phyloP scores from a whole-genome alignment of 2,888 invertebrate genomes.

The Scaeva pyrastri region DNA sequence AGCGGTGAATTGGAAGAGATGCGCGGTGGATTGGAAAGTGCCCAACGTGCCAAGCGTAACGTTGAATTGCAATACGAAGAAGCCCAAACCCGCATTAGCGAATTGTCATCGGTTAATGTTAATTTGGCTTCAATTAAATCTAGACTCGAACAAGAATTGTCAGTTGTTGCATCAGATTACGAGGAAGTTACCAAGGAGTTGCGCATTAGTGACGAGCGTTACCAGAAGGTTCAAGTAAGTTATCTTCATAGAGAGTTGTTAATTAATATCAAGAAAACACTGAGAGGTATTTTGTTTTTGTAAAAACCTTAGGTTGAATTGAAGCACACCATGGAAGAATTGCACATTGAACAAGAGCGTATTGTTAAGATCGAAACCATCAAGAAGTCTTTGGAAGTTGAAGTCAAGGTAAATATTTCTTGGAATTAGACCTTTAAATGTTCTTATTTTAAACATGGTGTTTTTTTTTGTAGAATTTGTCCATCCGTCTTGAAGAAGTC shows the following conservation, averaged over 20 bases:
- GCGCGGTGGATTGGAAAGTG: conserved; percentile 95
- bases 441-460: background rate
- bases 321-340: conserved; percentile 96
- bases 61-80: conserved; percentile 97
- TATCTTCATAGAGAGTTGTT: no score
- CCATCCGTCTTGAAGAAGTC: conserved; percentile 96
- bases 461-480: conserved; percentile 87
- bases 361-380: conserved; percentile 98
- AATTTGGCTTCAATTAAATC: conserved; percentile 97
- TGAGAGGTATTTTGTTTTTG: background rate
- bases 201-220: conserved; percentile 96
- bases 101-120: conserved; percentile 97
- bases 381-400: conserved; percentile 98
- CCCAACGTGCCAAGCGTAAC: conserved; percentile 95
- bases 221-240: conserved; percentile 92
- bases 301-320: conserved; percentile 88
- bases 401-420: conserved; percentile 89
- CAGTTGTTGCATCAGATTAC: conserved; percentile 96
- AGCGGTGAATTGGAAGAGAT: conserved; percentile 98
- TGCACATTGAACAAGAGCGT: conserved; percentile 98
- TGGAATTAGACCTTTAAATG: background rate
- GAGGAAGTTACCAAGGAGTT: conserved; percentile 99
- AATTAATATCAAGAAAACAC: background rate
- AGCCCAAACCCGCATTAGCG: conserved; percentile 95
- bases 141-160: conserved; percentile 97